These are phyloP conservation scores for Globodera rostochiensis DNA, from an alignment of 1,140 invertebrate genomes.

Conservation along the genomic window DNA sequence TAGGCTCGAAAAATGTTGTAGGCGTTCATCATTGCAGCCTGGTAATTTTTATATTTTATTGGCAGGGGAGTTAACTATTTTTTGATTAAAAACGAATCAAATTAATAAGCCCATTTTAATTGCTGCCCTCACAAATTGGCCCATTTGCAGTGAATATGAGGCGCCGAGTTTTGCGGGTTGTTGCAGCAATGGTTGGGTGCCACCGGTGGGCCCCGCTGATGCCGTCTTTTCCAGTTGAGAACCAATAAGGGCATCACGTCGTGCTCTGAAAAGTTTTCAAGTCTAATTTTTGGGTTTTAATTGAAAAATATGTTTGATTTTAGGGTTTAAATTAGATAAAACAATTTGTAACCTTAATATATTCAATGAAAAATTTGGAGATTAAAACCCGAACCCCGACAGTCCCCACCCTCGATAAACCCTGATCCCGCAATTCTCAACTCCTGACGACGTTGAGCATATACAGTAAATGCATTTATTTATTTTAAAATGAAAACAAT, in stretches of 20 bases:
- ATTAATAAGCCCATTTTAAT: neutral
- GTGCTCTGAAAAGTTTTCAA: neutral
- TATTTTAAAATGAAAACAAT: no score
- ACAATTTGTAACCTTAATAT: no score
- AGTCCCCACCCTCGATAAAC: no score
- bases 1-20: no score
- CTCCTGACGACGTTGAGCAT: no score
- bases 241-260: slow-evolving; percentile 12
- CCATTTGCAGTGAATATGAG: slow-evolving; percentile 20
- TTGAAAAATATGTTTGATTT: no score
- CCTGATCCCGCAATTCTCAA: no score
- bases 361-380: no score
- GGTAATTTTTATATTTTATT: neutral
- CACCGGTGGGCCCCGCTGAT: neutral
- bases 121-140: slow-evolving; percentile 5
- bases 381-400: no score
- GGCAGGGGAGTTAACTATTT: neutral
- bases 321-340: no score
- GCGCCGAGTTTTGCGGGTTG: neutral
- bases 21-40: slow-evolving; percentile 27
- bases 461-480: no score
- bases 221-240: slow-evolving; percentile 10
- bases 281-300: no score
- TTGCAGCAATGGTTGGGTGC: slow-evolving; percentile 12
- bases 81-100: neutral